phyloP scores from a whole-genome alignment of 2,113 vertebrate species.

The Nyctereutes procyonoides region DNA sequence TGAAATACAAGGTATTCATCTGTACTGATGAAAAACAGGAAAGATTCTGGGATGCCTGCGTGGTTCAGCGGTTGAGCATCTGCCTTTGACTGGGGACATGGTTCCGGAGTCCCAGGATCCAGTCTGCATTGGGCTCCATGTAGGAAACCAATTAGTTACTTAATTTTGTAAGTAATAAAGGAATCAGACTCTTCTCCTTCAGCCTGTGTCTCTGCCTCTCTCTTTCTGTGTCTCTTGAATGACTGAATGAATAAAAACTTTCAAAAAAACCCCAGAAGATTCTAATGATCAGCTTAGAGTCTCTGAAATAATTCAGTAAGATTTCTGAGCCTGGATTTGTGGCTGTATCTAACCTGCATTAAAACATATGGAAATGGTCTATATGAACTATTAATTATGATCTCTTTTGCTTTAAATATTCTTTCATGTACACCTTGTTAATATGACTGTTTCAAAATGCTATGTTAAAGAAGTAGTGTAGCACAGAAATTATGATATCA shows the following conservation, averaged over 20 bases:
- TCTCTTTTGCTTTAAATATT: background rate
- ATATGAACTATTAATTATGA: background rate
- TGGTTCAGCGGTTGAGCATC: no score
- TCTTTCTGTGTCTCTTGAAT: no score
- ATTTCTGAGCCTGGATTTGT: background rate
- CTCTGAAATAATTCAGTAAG: background rate
- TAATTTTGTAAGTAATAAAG: no score
- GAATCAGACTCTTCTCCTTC: no score
- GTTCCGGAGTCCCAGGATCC: no score
- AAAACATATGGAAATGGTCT: background rate
- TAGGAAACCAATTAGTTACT: no score
- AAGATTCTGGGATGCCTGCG: background rate
- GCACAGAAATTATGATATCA: background rate
- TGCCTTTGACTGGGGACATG: no score
- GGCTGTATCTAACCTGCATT: background rate
- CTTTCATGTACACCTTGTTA: background rate
- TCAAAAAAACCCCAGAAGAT: no score
- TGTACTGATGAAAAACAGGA: background rate
- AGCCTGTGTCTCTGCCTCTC: no score
- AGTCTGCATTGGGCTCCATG: no score
- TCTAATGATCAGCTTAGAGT: background rate
- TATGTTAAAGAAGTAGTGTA: background rate
- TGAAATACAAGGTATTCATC: background rate
- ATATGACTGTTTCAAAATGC: background rate
- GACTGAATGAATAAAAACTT: no score